Conservation (phyloP, 2,113 vertebrate species). For the Boleophthalmus pectinirostris region DNA sequence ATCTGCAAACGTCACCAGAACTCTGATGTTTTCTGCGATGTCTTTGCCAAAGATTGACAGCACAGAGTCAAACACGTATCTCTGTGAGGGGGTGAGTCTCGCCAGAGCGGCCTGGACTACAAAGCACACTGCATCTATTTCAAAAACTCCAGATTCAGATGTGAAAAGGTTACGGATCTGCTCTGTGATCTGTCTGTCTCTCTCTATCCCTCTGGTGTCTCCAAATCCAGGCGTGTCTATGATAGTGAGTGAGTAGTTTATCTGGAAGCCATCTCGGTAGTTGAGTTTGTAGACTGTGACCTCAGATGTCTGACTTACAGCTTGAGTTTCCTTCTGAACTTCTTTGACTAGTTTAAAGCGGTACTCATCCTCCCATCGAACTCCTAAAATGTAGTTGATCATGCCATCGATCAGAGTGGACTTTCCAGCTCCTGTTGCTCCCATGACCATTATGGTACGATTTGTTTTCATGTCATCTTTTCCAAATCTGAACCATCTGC, state of each 20-base stretch:
- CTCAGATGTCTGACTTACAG: slow-evolving; percentile 60
- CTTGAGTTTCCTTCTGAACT: slow-evolving; percentile 27
- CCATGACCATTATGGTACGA: slow-evolving; percentile 60
- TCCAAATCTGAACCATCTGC: slow-evolving; percentile 24
- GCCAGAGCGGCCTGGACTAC: slow-evolving; percentile 26
- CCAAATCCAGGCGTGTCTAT: slow-evolving; percentile 74
- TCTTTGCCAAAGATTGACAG: slow-evolving; percentile 66
- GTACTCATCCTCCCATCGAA: slow-evolving; percentile 41
- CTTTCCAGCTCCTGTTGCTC: slow-evolving; percentile 63
- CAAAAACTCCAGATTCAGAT: background rate
- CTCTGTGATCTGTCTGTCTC: slow-evolving; percentile 37
- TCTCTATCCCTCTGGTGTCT: slow-evolving; percentile 47
- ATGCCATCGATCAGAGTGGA: slow-evolving; percentile 51
- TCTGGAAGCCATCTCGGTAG: slow-evolving; percentile 36
- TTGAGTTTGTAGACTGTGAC: slow-evolving; percentile 63
- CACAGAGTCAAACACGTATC: slow-evolving; percentile 56
- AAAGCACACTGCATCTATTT: slow-evolving; percentile 39
- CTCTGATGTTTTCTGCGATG: slow-evolving; percentile 50
- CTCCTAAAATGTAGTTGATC: slow-evolving; percentile 62
- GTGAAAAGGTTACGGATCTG: slow-evolving; percentile 34
- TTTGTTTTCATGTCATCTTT: background rate
- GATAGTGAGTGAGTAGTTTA: slow-evolving; percentile 56
- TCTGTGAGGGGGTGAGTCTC: slow-evolving; percentile 46
- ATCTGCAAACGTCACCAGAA: slow-evolving; percentile 65
- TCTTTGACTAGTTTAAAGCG: slow-evolving; percentile 48